Percentiles rank a stretch among this genome's conserved stretches.
Evolutionary conservation across 2,888 invertebrate genomes (phyloP).

Genomic region (Agrochola lota): DNA sequence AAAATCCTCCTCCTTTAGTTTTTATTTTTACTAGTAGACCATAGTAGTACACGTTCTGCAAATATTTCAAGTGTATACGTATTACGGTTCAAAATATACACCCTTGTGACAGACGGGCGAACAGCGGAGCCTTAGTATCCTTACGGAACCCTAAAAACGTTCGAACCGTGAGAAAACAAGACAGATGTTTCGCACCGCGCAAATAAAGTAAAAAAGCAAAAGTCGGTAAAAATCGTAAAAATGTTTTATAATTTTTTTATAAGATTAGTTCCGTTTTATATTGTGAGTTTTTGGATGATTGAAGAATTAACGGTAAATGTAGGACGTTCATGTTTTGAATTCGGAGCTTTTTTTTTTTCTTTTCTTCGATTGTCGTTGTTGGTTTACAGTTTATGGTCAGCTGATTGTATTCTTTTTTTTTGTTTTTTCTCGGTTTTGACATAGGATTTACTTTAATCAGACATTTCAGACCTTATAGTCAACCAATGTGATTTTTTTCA

Average conservation of each 20-base stretch:
- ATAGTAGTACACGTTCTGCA: neutral
- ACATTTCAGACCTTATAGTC: neutral
- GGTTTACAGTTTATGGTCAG: neutral
- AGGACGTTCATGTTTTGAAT: conserved; percentile 29
- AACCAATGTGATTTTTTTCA: too few relatives aligned
- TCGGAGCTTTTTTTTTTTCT: conserved; percentile 8
- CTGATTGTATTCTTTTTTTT: neutral
- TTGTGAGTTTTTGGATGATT: conserved; percentile 24
- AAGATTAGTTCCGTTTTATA: conserved; percentile 41
- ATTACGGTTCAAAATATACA: neutral
- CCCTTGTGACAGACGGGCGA: too few relatives aligned
- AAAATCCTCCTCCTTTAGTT: too few relatives aligned
- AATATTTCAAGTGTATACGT: neutral
- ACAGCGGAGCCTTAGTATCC: neutral
- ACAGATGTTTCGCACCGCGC: conserved; percentile 53
- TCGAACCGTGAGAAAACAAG: conserved; percentile 50
- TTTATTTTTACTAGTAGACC: too few relatives aligned
- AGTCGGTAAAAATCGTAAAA: conserved; percentile 25
- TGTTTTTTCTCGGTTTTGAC: neutral
- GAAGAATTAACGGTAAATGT: conserved; percentile 32
- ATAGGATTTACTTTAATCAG: neutral
- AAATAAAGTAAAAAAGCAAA: conserved; percentile 24
- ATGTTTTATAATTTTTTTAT: conserved; percentile 25
- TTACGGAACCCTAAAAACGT: neutral
- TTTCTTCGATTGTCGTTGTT: neutral